Percentiles rank a stretch among this genome's conserved stretches.
These are phyloP conservation scores for Rhinolophus ferrumequinum DNA, from an alignment of 2,113 vertebrate species.

Conservation along the genomic window DNA sequence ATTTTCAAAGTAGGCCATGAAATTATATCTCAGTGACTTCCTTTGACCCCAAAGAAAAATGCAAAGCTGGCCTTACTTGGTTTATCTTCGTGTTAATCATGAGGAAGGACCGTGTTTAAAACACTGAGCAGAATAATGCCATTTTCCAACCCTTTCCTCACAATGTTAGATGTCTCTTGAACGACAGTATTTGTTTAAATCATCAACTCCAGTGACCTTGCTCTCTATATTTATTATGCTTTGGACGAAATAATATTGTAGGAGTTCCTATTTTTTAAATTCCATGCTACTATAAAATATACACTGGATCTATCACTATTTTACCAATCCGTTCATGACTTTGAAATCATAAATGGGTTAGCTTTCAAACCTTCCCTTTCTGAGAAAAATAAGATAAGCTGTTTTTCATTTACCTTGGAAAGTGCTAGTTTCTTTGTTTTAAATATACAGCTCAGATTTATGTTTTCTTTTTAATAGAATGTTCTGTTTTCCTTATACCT, in stretches of 20 bases:
- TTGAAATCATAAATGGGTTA: slow-evolving; percentile 45
- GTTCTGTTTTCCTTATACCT: slow-evolving; percentile 63
- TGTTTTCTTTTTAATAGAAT: slow-evolving; percentile 62
- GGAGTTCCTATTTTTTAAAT: slow-evolving; percentile 69
- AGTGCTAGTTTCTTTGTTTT: slow-evolving; percentile 47
- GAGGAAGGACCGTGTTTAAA: slow-evolving; percentile 47
- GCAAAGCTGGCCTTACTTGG: slow-evolving; percentile 46
- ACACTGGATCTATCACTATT: slow-evolving; percentile 45
- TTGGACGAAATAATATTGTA: slow-evolving; percentile 70
- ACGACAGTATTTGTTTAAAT: slow-evolving; percentile 66
- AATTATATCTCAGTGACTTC: slow-evolving; percentile 75
- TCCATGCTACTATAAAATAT: slow-evolving; percentile 65
- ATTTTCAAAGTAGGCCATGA: slow-evolving; percentile 71
- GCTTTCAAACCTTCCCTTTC: slow-evolving; percentile 41
- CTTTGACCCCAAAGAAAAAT: slow-evolving; percentile 72
- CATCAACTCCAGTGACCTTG: slow-evolving; percentile 59
- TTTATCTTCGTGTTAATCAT: slow-evolving; percentile 63
- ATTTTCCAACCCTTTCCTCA: slow-evolving; percentile 44
- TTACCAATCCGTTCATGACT: neutral
- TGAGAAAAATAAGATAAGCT: slow-evolving; percentile 61
- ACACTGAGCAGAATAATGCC: neutral
- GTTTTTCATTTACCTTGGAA: slow-evolving; percentile 65
- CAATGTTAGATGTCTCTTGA: slow-evolving; percentile 11
- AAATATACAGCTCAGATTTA: slow-evolving; percentile 39
- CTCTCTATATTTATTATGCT: slow-evolving; percentile 75